These are phyloP conservation scores for Coendou prehensilis DNA, from an alignment of 2,797 vertebrate genomes.

Conservation along the genomic window DNA sequence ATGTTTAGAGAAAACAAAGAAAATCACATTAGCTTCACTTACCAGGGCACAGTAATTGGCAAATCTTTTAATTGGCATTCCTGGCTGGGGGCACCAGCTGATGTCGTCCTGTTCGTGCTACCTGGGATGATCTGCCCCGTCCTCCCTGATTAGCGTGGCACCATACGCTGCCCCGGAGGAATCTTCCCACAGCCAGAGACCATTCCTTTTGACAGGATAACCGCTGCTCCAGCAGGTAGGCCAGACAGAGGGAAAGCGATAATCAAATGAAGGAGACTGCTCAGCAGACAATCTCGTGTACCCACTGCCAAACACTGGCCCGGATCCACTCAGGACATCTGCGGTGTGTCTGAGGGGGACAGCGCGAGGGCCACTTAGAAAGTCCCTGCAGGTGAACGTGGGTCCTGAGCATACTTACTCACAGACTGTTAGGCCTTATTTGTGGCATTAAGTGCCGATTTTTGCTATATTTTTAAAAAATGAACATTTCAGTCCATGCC, in stretches of 20 bases:
- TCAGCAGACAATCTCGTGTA: conserved; percentile 70
- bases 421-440: background rate
- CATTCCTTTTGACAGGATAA: conserved; percentile 79
- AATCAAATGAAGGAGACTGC: conserved; percentile 74
- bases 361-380: background rate
- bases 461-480: conserved; percentile 50
- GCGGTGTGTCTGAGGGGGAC: background rate
- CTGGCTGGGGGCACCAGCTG: conserved; percentile 59
- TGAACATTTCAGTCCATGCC: background rate
- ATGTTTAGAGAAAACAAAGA: conserved; percentile 45
- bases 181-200: conserved; percentile 72
- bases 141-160: conserved; percentile 64
- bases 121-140: conserved; percentile 32
- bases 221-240: conserved; percentile 78
- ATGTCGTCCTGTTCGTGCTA: conserved; percentile 1
- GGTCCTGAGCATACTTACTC: background rate
- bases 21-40: background rate
- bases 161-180: conserved; percentile 68
- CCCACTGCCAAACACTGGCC: conserved; percentile 40
- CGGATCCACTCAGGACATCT: conserved; percentile 46
- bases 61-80: conserved; percentile 2
- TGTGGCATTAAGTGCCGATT: background rate
- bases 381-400: background rate
- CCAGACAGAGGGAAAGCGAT: conserved; percentile 49
- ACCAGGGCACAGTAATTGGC: background rate